These are phyloP conservation scores for Papilio protenor DNA, from an alignment of 2,888 invertebrate species.

Conservation along the genomic window DNA sequence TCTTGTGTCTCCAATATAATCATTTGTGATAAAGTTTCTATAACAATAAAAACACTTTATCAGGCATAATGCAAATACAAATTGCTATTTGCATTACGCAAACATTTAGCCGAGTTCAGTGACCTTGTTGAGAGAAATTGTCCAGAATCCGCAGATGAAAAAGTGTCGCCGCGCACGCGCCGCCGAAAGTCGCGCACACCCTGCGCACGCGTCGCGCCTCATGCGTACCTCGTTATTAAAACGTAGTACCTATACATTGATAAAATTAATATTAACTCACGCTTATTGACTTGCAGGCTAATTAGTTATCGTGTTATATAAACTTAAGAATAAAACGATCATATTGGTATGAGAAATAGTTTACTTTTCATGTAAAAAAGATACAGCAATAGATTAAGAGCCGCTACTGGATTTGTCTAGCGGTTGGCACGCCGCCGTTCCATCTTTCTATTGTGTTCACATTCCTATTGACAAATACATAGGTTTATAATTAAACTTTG, in stretches of 20 bases:
- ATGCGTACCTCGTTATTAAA: background rate
- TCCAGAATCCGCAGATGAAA: slow-evolving; percentile 5
- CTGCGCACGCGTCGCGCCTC: background rate
- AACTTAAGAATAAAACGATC: background rate
- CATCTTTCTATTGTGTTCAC: slow-evolving; percentile 11
- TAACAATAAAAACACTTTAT: background rate
- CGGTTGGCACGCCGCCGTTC: background rate
- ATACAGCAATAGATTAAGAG: background rate
- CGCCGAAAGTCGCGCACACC: background rate
- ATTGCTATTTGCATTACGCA: background rate
- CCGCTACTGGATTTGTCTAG: background rate
- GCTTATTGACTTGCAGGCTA: background rate
- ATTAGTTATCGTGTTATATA: too few relatives aligned
- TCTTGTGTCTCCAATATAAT: background rate
- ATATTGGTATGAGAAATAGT: background rate
- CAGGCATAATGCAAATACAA: background rate
- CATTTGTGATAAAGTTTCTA: background rate
- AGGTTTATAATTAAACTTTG: slow-evolving; percentile 2
- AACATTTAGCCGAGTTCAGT: slow-evolving; percentile 12
- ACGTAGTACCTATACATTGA: background rate
- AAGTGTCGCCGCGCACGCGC: slow-evolving; percentile 6
- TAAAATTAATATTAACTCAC: background rate
- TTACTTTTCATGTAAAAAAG: background rate
- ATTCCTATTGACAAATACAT: slow-evolving; percentile 20
- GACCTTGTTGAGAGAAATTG: slow-evolving; percentile 14